Evolutionary conservation across 2,888 invertebrate genomes (phyloP), one percentile per base, ranked within the genome.

Genomic region (Therioaphis trifolii): DNA sequence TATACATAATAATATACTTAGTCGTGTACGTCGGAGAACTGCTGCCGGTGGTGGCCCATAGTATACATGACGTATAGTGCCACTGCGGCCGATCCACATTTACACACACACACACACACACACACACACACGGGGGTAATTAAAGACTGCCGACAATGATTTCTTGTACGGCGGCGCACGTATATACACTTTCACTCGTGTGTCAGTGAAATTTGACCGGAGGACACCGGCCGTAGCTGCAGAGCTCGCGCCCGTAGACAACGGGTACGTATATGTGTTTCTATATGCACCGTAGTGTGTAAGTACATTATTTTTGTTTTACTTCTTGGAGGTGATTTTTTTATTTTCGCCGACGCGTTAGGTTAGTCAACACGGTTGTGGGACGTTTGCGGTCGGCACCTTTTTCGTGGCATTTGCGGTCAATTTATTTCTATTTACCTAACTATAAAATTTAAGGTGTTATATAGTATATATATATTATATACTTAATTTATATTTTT

Each of bases 131-230:
- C 55, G 18, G 46, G 43, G 24, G 24, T 58, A 55, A 58, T 75
- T 43, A 69, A 79, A 79, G 24, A 69, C 69, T 21, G 68, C 40
- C 40, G 55, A 40, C 68, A 21, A 66, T 49, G 18, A 55, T 79
- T 69, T 79, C 68, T 21, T 40, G 49, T n/a, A n/a, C n/a, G n/a
- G n/a, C n/a, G n/a, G n/a, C 40, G 4, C 21, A 14, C 35, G 12
- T 7, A n/a, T n/a, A n/a, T n/a, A n/a, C 40, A 52, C 79, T 79
- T 79, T 79, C 79, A 79, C 79, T 24, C 15, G 77, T 9, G 15
- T n/a, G 52, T 11, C 69, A 12, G 79, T 55, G 79, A 79, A 79
- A 79, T 79, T 79, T 69, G 9, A 55, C 79, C 69, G 40, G 69
- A 69, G 69, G 69, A 9, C 27, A 69, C 27, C 7, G 21, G 2